Evolutionary conservation across 2,888 invertebrate species (phyloP).

Genomic region (Mesorhabditis spiculigera): DNA sequence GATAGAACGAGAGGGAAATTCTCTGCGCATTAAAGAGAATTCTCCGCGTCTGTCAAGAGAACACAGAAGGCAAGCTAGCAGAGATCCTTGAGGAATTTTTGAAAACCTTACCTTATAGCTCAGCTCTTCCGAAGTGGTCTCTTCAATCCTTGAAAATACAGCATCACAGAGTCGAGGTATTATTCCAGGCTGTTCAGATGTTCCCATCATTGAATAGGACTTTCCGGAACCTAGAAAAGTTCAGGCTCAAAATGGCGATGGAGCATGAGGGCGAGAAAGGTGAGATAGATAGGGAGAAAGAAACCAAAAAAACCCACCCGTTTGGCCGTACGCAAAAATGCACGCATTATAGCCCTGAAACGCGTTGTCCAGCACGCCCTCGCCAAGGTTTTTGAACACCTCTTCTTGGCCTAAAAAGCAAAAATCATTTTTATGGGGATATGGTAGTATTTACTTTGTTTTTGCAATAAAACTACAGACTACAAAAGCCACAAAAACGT

Average conservation of each 20-base stretch:
- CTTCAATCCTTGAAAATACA: conserved; percentile 80
- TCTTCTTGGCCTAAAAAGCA: conserved; percentile 71
- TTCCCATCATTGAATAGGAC: conserved; percentile 99
- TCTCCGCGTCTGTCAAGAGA: no score
- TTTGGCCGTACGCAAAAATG: conserved; percentile 94
- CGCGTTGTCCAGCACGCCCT: conserved; percentile 78
- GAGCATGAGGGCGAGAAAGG: no score
- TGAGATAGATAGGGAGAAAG: no score
- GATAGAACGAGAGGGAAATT: no score
- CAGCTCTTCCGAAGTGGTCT: conserved; percentile 36
- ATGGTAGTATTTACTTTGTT: no score
- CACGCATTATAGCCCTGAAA: conserved; percentile 99
- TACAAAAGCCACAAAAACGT: neutral
- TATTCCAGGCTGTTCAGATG: conserved; percentile 80
- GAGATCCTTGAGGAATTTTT: no score
- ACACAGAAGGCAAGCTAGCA: no score
- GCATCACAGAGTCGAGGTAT: conserved; percentile 93
- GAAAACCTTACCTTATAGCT: conserved; percentile 70
- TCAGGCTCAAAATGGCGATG: no score
- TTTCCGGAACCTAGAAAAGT: conserved; percentile 88
- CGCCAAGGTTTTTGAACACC: conserved; percentile 87
- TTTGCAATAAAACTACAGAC: no score
- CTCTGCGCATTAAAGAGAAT: no score
- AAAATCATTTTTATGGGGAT: no score
- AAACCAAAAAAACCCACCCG: conserved; percentile 62